A percentile compares a stretch with the other conserved stretches of the same genome.
Evolutionary conservation across 64 coral and sea anemone genomes (phyloP).

Genomic region (Porites lutea): DNA sequence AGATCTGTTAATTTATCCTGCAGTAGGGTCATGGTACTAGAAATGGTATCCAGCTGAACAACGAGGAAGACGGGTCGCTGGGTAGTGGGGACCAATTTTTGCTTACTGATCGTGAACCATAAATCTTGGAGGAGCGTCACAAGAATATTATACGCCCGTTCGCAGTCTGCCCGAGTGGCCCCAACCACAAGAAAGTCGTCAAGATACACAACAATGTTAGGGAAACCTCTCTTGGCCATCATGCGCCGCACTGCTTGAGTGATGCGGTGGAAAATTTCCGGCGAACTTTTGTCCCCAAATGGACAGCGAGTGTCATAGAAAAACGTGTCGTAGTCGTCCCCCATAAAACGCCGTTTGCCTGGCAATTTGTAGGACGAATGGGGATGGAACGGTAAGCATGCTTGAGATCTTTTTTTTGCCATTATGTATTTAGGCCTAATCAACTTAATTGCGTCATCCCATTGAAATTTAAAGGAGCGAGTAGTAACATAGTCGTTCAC

Average conservation of each 20-base stretch:
- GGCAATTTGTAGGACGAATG: conserved; percentile 42
- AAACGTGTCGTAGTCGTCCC: conserved; percentile 20
- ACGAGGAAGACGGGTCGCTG: not conserved
- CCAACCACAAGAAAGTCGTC: conserved; percentile 52
- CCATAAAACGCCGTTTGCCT: conserved; percentile 46
- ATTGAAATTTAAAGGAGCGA: no score
- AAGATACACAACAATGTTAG: conserved; percentile 11
- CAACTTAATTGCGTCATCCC: no score
- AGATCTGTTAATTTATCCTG: not conserved
- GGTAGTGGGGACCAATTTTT: not conserved
- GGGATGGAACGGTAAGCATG: conserved; percentile 52
- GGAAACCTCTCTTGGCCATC: conserved; percentile 25
- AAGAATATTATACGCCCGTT: not conserved
- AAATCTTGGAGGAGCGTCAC: not conserved
- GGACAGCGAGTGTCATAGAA: conserved; percentile 31
- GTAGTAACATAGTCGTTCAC: no score
- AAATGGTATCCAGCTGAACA: not conserved
- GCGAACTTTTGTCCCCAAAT: conserved; percentile 31
- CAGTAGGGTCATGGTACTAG: not conserved
- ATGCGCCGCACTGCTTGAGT: conserved; percentile 12
- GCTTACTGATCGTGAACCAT: not conserved
- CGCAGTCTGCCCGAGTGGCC: not conserved
- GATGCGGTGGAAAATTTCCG: conserved; percentile 31
- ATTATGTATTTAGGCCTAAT: not conserved
- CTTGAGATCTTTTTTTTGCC: conserved; percentile 33